These are phyloP conservation scores for Xenus cinereus DNA, from an alignment of 2,113 vertebrate genomes.

Conservation along the genomic window DNA sequence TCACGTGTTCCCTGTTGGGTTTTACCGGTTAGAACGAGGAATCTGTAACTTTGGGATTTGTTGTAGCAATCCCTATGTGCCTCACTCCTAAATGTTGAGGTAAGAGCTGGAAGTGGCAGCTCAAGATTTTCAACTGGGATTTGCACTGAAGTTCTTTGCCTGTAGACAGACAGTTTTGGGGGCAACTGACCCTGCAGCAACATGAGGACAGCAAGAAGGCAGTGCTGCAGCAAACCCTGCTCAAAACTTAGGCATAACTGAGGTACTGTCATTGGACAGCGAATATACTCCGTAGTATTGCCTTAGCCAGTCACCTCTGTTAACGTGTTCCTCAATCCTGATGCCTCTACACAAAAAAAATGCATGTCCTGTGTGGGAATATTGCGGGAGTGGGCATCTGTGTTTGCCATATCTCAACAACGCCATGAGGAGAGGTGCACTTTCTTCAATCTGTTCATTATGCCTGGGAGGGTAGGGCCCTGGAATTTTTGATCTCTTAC, in stretches of 20 bases:
- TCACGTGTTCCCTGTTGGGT: not conserved
- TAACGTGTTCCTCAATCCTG: not conserved
- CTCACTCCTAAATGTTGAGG: not conserved
- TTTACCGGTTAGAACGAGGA: not conserved
- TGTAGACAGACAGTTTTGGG: not conserved
- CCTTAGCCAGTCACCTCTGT: not conserved
- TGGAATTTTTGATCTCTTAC: not conserved
- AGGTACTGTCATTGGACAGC: rapidly evolving
- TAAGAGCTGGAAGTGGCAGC: not conserved
- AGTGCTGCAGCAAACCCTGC: not conserved
- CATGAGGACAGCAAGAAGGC: not conserved
- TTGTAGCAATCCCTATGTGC: not conserved
- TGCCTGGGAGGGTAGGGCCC: not conserved
- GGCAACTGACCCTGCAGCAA: not conserved
- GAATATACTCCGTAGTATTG: not conserved
- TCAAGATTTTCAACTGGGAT: not conserved
- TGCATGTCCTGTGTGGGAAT: not conserved
- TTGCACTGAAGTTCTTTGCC: not conserved
- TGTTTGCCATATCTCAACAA: not conserved
- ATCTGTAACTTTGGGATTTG: not conserved
- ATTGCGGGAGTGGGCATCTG: not conserved
- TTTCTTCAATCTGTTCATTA: not conserved
- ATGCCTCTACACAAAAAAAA: not conserved
- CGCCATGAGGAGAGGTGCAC: rapidly evolving
- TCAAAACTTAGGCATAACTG: not conserved